Evolutionary conservation across 2,797 vertebrate species (phyloP).

Genomic region (Labeo calbasu): DNA sequence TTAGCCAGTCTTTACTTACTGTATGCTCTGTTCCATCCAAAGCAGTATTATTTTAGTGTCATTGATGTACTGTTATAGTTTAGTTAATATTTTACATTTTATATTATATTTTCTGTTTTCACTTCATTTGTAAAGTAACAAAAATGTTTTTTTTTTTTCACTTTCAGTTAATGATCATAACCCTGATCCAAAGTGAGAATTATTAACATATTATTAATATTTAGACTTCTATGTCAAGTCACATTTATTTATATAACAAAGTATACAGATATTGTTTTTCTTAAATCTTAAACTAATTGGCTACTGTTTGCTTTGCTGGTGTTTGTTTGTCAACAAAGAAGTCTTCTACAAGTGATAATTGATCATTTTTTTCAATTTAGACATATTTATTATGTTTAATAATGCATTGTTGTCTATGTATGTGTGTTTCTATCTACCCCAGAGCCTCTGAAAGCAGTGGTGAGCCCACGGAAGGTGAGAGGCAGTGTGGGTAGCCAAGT

Average conservation of each 20-base stretch:
- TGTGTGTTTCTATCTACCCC: constrained; percentile 32
- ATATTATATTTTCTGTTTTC: neutral
- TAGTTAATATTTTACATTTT: no score
- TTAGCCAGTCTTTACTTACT: neutral
- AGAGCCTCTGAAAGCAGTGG: constrained; percentile 94
- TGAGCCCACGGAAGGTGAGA: constrained; percentile 95
- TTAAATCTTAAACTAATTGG: neutral
- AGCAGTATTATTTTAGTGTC: neutral
- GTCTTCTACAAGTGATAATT: neutral
- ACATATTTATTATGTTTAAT: neutral
- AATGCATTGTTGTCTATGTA: neutral
- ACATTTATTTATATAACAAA: neutral
- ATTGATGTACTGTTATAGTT: no score
- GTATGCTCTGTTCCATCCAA: neutral
- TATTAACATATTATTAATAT: neutral
- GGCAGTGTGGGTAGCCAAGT: constrained; percentile 98
- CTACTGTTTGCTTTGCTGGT: neutral
- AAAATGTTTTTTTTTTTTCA: neutral
- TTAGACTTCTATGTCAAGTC: neutral
- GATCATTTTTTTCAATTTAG: neutral
- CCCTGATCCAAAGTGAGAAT: neutral
- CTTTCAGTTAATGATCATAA: neutral
- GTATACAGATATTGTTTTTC: neutral
- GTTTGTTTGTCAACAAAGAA: neutral
- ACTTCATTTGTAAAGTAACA: neutral